Evolutionary conservation across 2,797 vertebrate genomes (phyloP).

Genomic region (Hydrolagus colliei): DNA sequence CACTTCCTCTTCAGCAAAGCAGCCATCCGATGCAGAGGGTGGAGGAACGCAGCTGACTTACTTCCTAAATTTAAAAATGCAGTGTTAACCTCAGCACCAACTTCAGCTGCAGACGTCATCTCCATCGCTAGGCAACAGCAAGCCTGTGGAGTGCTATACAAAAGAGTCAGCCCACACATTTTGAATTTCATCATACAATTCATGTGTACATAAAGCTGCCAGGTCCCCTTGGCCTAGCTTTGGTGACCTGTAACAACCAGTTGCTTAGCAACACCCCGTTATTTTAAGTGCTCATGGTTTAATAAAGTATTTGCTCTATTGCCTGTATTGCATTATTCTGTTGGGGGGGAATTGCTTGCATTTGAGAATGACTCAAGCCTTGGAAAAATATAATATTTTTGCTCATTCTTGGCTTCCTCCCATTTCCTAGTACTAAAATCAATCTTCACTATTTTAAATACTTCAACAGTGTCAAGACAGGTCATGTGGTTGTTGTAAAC

Average conservation of each 20-base stretch:
- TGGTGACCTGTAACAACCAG: background rate
- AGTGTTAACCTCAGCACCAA: constrained; percentile 23
- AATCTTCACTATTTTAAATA: background rate
- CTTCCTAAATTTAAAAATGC: background rate
- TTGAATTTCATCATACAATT: constrained; percentile 9
- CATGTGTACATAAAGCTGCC: background rate
- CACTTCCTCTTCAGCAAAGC: background rate
- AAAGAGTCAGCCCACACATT: constrained; percentile 24
- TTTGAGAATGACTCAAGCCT: too few relatives aligned
- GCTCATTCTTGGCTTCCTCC: background rate
- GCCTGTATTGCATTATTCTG: background rate
- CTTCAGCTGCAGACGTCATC: constrained; percentile 21
- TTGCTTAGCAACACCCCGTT: constrained; percentile 23
- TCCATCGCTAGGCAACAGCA: constrained; percentile 15
- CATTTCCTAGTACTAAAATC: background rate
- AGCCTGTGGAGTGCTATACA: background rate
- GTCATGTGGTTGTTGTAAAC: background rate
- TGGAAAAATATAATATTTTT: background rate
- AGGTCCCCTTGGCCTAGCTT: background rate
- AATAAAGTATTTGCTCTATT: background rate
- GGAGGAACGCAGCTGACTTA: constrained; percentile 25
- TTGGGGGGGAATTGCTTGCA: background rate
- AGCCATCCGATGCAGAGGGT: background rate
- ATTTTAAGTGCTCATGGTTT: background rate
- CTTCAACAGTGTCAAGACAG: background rate